These are phyloP conservation scores for Diachasma alloeum DNA, from an alignment of 1,140 invertebrate genomes.

Conservation along the genomic window DNA sequence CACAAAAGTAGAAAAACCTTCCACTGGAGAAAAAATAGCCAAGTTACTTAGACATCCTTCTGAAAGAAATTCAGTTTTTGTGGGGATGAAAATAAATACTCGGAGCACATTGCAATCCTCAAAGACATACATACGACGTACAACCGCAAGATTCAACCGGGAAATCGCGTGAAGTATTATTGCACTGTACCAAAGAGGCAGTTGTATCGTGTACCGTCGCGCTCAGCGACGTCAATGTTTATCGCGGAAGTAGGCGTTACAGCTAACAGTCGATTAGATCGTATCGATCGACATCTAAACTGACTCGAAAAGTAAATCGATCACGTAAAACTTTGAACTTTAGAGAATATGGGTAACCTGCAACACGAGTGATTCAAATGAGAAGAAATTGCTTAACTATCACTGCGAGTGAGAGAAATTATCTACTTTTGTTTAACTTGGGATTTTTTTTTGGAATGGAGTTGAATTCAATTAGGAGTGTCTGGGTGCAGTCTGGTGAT, in stretches of 20 bases:
- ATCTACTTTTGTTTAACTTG: conserved; percentile 3
- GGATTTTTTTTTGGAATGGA: not conserved
- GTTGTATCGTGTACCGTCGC: not conserved
- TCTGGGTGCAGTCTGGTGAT: not conserved
- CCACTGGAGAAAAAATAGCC: too few species aligned
- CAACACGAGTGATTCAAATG: not conserved
- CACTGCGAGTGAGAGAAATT: conserved; percentile 6
- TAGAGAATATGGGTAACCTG: not conserved
- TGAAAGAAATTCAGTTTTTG: too few species aligned
- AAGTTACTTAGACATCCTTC: too few species aligned
- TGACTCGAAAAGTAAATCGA: conserved; percentile 15
- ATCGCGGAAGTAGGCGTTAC: conserved; percentile 25
- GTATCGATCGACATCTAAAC: conserved; percentile 28
- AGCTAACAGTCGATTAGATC: conserved; percentile 28
- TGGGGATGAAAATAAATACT: not conserved
- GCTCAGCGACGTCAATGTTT: conserved; percentile 22
- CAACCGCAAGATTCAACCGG: not conserved
- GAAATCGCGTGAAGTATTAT: not conserved
- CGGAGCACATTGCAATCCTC: not conserved
- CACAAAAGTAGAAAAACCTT: too few species aligned
- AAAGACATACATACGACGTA: conserved; percentile 4
- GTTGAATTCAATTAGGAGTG: not conserved
- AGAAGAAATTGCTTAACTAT: conserved; percentile 10
- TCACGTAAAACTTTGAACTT: conserved; percentile 20
- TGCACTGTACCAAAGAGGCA: not conserved